Evolutionary conservation across 1,140 invertebrate genomes (phyloP).

Genomic region (Lepidurus couesii): DNA sequence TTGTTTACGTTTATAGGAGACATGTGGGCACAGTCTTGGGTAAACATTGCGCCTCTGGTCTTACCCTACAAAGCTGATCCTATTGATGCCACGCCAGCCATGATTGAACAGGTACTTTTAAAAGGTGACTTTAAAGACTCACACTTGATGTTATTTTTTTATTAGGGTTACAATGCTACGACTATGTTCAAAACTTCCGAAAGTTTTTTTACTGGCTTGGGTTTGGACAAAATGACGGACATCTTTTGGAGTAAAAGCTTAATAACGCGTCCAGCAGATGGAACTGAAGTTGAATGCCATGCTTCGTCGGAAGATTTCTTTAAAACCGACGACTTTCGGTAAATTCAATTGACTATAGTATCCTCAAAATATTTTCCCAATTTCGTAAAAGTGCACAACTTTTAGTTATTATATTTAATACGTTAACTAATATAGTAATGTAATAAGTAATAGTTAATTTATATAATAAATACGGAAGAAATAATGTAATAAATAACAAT

Average conservation of each 20-base stretch:
- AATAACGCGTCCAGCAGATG: conserved; percentile 66
- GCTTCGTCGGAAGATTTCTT: conserved; percentile 52
- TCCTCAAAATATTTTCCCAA: background rate
- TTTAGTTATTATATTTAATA: background rate
- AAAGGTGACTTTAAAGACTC: background rate
- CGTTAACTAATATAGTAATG: background rate
- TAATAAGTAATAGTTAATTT: too few species aligned
- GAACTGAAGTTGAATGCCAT: conserved; percentile 57
- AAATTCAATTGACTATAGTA: background rate
- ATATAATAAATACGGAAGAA: too few species aligned
- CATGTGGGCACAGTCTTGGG: conserved; percentile 48
- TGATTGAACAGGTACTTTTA: conserved; percentile 41
- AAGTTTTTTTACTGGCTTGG: conserved; percentile 41
- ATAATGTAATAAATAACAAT: too few species aligned
- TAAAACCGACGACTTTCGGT: conserved; percentile 46
- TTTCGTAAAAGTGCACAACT: background rate
- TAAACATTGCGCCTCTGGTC: conserved; percentile 46
- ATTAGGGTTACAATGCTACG: conserved; percentile 42
- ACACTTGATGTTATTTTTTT: background rate
- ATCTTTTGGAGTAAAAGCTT: conserved; percentile 76
- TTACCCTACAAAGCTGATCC: conserved; percentile 45
- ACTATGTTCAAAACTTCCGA: conserved; percentile 42
- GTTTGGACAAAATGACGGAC: conserved; percentile 63
- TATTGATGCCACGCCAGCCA: conserved; percentile 44
- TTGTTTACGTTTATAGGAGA: conserved; percentile 39